These are phyloP conservation scores for Sebastolobus alascanus DNA, from an alignment of 2,797 vertebrate genomes.

Conservation along the genomic window DNA sequence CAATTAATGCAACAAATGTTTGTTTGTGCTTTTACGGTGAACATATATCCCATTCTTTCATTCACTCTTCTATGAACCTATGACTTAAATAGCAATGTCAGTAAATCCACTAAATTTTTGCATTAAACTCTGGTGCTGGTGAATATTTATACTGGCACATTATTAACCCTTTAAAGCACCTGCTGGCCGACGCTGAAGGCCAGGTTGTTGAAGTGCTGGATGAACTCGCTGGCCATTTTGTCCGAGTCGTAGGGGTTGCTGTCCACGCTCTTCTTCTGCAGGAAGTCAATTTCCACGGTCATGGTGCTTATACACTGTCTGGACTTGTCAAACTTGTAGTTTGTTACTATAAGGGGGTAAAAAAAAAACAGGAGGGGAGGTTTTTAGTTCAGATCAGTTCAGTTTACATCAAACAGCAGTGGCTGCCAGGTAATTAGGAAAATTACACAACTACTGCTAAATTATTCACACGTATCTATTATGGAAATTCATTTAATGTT, in stretches of 20 bases:
- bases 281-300: conserved; percentile 94
- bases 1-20: neutral
- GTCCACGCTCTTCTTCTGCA: conserved; percentile 95
- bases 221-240: conserved; percentile 93
- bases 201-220: conserved; percentile 94
- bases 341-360: conserved; percentile 79
- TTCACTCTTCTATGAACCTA: fast-evolving
- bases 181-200: conserved; percentile 93
- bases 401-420: neutral
- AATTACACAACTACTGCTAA: neutral
- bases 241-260: conserved; percentile 94
- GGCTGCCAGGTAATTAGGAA: neutral
- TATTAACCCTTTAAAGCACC: conserved; percentile 76
- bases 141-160: neutral
- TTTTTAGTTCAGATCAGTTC: neutral
- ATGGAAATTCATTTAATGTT: neutral
- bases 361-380: neutral
- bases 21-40: neutral
- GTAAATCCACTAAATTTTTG: neutral
- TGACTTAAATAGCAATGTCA: neutral
- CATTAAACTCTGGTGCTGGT: neutral
- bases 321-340: conserved; percentile 92
- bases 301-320: conserved; percentile 93
- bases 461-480: conserved; percentile 13
- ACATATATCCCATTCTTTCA: fast-evolving